Percentiles rank a stretch among this genome's conserved stretches.
Evolutionary conservation across 1,140 invertebrate species (phyloP).

Genomic region (Caenorhabditis briggsae): DNA sequence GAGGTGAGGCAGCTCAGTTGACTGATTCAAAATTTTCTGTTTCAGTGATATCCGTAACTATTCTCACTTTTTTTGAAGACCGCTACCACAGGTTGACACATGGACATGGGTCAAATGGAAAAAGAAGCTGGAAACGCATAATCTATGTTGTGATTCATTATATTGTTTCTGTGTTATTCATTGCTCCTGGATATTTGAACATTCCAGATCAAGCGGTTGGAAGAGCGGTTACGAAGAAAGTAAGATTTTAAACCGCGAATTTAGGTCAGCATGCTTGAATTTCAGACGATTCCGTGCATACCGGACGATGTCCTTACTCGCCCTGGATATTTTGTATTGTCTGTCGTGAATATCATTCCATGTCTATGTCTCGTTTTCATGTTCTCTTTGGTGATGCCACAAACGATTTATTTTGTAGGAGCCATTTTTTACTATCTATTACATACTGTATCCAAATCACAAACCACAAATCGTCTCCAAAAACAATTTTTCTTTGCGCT

Average conservation of each 20-base stretch:
- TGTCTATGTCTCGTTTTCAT: conserved; percentile 13
- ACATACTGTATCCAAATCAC: conserved; percentile 2
- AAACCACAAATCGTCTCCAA: conserved; percentile 7
- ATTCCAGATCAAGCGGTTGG: conserved; percentile 4
- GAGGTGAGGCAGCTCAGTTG: not conserved
- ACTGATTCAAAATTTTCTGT: not conserved
- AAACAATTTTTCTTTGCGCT: conserved; percentile 29
- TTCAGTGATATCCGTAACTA: conserved; percentile 19
- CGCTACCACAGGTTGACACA: not conserved
- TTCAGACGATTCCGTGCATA: conserved; percentile 1
- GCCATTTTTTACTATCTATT: not conserved
- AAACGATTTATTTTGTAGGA: not conserved
- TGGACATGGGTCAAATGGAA: not conserved
- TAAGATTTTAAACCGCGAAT: not conserved
- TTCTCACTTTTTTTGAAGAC: not conserved
- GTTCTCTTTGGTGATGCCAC: not conserved
- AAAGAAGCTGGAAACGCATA: not conserved
- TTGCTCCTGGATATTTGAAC: conserved; percentile 21
- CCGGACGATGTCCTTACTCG: not conserved
- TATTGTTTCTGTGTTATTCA: not conserved
- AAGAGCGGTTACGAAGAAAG: not conserved
- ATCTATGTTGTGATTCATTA: not conserved
- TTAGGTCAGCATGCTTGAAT: not conserved
- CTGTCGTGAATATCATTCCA: not conserved
- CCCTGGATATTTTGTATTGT: conserved; percentile 12